Conservation (phyloP, 2,888 invertebrate genomes). For the Agonopterix arenella region DNA sequence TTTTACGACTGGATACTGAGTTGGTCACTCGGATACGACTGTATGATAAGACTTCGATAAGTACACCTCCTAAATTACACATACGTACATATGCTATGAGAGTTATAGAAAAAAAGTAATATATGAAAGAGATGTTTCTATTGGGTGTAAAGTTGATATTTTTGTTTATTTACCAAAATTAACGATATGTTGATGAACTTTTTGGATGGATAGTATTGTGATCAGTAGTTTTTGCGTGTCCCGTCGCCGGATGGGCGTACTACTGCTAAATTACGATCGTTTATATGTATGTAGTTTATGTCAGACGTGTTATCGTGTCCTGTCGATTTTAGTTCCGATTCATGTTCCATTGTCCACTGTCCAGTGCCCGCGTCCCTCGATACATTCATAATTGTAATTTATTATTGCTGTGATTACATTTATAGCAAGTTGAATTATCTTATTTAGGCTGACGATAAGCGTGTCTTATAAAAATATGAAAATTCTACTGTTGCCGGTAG, state of each 20-base stretch:
- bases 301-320: constrained; percentile 59
- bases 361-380: constrained; percentile 52
- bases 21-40: constrained; percentile 68
- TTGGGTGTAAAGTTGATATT: constrained; percentile 63
- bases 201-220: constrained; percentile 39
- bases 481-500: constrained; percentile 41
- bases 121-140: constrained; percentile 70
- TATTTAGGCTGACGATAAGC: constrained; percentile 47
- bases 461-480: constrained; percentile 44
- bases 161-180: constrained; percentile 71
- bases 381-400: constrained; percentile 60
- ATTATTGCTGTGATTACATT: constrained; percentile 72
- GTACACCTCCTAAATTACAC: constrained; percentile 64
- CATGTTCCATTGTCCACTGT: constrained; percentile 59
- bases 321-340: constrained; percentile 55
- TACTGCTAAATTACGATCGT: constrained; percentile 34
- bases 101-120: constrained; percentile 68
- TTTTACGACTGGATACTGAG: constrained; percentile 60
- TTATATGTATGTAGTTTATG: constrained; percentile 62
- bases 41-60: constrained; percentile 59
- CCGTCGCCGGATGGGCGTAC: constrained; percentile 23
- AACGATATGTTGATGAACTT: constrained; percentile 51
- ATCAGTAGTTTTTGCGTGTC: constrained; percentile 27
- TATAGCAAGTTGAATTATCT: constrained; percentile 52
- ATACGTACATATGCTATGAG: constrained; percentile 58